Evolutionary conservation across 2,797 vertebrate species (phyloP), one percentile per base, ranked within the genome.

Genomic region (Bradypodion ventrale): DNA sequence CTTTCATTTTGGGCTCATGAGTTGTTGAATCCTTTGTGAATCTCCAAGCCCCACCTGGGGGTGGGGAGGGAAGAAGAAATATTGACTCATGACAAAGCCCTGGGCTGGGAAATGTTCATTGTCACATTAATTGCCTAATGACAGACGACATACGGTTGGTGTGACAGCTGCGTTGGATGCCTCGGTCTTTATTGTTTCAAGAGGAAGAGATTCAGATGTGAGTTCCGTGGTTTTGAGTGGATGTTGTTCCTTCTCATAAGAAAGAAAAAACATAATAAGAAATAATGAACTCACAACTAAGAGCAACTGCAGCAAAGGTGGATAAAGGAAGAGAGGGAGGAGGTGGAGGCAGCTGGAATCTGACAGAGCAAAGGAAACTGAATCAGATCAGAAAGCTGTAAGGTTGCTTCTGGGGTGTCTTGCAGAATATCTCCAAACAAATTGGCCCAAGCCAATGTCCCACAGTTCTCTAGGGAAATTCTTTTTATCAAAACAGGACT

Each of bases 101-200:
- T 0, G 80, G 77, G 83, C 88, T 85, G 72, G 80, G 81, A 89
- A 93, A 91, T 82, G 86, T 70, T 87, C 79, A 52, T 87, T 90
- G 87, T 90, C 83, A 77, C 87, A 92, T 94, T 90, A 87, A 91
- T 92, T 93, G 88, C 90, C 85, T 89, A 93, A 92, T 92, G 90
- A 88, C 90, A 93, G 85, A 89, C 90, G 87, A 92, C 91, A 92
- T 92, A 89, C 80, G 84, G 85, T 75, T 85, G 79, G 90, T 85
- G 87, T 90, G 93, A 80, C 83, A 90, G 91, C 82, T 73, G 86
- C n/a, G 83, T 91, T 82, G 35, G 42, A 76, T 89, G 83, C 85
- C 88, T 85, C 85, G 89, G 83, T 91, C 91, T 91, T 93, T 90
- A 91, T 92, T 93, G 85, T 73, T 84, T 93, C 87, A 87, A 87